phyloP scores from a whole-genome alignment of 2,888 invertebrate species.

The Polymixis flavicincta region DNA sequence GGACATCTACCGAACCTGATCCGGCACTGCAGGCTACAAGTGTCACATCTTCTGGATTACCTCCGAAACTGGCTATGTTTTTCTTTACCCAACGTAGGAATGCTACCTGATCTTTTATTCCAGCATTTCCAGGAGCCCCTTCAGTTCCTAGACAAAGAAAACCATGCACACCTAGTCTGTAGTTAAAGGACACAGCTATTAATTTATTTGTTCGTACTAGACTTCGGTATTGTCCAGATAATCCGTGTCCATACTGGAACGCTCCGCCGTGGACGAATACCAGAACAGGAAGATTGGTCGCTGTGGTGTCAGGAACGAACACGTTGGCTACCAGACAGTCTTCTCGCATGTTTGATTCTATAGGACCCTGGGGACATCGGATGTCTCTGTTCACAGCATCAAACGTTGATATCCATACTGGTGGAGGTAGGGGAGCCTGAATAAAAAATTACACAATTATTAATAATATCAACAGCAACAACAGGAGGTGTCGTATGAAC shows the following conservation, averaged over 20 bases:
- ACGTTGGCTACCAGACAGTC: slow-evolving; percentile 81
- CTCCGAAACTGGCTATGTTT: slow-evolving; percentile 80
- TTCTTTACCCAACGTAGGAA: slow-evolving; percentile 75
- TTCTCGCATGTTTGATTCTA: slow-evolving; percentile 64
- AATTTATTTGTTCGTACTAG: slow-evolving; percentile 71
- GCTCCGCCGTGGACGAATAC: slow-evolving; percentile 85
- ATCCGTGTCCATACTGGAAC: slow-evolving; percentile 77
- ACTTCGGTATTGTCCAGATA: slow-evolving; percentile 66
- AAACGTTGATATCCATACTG: slow-evolving; percentile 68
- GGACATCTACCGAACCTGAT: slow-evolving; percentile 73
- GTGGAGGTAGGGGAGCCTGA: slow-evolving; percentile 74
- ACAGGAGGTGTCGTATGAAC: neutral
- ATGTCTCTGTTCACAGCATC: slow-evolving; percentile 69
- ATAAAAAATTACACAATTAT: slow-evolving; percentile 25
- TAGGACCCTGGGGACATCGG: slow-evolving; percentile 68
- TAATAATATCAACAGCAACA: neutral
- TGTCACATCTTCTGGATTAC: slow-evolving; percentile 79
- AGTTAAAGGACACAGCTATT: slow-evolving; percentile 77
- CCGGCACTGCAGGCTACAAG: slow-evolving; percentile 79
- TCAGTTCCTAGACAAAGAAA: slow-evolving; percentile 80
- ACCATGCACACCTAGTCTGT: slow-evolving; percentile 75
- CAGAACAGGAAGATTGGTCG: slow-evolving; percentile 77
- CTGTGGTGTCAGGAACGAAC: slow-evolving; percentile 75
- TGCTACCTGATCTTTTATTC: slow-evolving; percentile 81
- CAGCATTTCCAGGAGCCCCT: slow-evolving; percentile 80